Percentiles rank a stretch among this genome's conserved stretches.
Conservation (phyloP, 35 echinoderm and acorn worm genomes). For the Patiria miniata region DNA sequence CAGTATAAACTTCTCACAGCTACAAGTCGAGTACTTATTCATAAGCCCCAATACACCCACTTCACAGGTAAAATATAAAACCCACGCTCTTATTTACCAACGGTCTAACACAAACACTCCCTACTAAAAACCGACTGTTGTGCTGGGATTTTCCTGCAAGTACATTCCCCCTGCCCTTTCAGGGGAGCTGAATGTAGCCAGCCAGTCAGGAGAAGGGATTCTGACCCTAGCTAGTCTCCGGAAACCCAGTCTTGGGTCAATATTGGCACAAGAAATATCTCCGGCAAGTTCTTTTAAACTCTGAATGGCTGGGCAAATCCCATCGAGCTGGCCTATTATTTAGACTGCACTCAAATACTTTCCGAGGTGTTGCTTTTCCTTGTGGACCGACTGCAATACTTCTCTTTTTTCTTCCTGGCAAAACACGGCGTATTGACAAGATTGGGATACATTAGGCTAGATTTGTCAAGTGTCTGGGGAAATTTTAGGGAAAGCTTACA, state of each 20-base stretch:
- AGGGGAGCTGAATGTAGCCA: neutral
- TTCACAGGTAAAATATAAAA: conserved; percentile 8
- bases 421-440: neutral
- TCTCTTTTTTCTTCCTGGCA: neutral
- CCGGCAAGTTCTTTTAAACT: neutral
- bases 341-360: neutral
- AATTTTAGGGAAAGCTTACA: neutral
- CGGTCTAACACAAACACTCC: conserved; percentile 14
- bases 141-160: conserved; percentile 9
- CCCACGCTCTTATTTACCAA: conserved; percentile 12
- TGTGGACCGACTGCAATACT: neutral
- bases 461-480: neutral
- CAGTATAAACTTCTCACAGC: neutral
- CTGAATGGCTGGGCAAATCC: conserved; percentile 2
- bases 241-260: conserved; percentile 20
- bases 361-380: neutral
- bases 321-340: neutral
- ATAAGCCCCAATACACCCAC: neutral
- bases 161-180: conserved; percentile 21
- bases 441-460: neutral
- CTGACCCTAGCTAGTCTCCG: conserved; percentile 8
- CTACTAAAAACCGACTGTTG: neutral
- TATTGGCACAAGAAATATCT: conserved; percentile 19
- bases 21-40: neutral
- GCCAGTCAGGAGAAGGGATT: neutral